phyloP scores from a whole-genome alignment of 2,888 invertebrate genomes.

The Hirtodrosophila histrioides region DNA sequence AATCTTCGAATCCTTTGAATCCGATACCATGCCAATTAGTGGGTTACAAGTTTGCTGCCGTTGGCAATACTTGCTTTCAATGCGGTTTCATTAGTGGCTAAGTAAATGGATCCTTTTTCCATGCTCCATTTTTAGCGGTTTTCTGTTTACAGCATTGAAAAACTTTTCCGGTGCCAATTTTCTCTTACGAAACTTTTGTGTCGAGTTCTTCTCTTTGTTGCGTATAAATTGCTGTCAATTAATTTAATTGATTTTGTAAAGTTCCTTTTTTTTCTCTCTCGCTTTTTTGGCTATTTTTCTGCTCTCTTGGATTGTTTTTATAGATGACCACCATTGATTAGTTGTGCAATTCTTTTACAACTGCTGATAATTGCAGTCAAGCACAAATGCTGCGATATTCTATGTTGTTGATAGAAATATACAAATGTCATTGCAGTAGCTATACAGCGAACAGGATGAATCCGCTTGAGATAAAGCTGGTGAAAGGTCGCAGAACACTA shows the following conservation, averaged over 20 bases:
- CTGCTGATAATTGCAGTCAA: slow-evolving; percentile 31
- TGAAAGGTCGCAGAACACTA: no score
- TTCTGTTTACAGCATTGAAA: slow-evolving; percentile 41
- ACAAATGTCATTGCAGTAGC: no score
- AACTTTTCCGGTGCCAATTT: slow-evolving; percentile 66
- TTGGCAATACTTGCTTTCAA: slow-evolving; percentile 39
- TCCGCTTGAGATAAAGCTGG: no score
- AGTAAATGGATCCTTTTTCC: slow-evolving; percentile 49
- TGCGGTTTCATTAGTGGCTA: slow-evolving; percentile 61
- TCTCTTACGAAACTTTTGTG: slow-evolving; percentile 49
- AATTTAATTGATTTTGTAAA: slow-evolving; percentile 72
- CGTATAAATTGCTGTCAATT: slow-evolving; percentile 76
- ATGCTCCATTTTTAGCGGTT: slow-evolving; percentile 54
- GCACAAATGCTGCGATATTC: background rate
- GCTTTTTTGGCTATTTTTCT: slow-evolving; percentile 15
- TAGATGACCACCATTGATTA: slow-evolving; percentile 49
- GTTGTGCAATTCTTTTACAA: slow-evolving; percentile 44
- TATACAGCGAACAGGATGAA: no score
- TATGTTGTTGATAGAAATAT: slow-evolving; percentile 2
- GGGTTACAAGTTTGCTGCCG: slow-evolving; percentile 40
- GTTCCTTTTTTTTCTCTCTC: slow-evolving; percentile 17
- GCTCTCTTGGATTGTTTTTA: slow-evolving; percentile 15
- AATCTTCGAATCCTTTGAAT: slow-evolving; percentile 4
- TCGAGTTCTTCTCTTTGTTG: slow-evolving; percentile 46
- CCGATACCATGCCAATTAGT: slow-evolving; percentile 39